A percentile compares a stretch with the other conserved stretches of the same genome.
These are phyloP conservation scores for Harpegnathos saltator DNA, from an alignment of 1,140 invertebrate species.

Conservation along the genomic window DNA sequence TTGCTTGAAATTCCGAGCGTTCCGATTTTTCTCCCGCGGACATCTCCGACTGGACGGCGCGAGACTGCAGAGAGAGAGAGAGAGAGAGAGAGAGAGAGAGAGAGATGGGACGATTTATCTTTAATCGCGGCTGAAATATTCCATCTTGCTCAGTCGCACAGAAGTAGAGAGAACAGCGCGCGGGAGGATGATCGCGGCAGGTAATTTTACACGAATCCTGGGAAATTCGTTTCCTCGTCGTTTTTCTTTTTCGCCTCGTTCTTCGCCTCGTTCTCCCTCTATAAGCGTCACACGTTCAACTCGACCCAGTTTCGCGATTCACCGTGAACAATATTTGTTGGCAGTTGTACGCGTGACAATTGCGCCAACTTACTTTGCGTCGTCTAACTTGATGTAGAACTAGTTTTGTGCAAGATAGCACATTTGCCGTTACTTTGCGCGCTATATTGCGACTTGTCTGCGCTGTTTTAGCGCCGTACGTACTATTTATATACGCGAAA, in stretches of 20 bases:
- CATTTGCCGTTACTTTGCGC: constrained; percentile 46
- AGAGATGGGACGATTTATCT: background rate
- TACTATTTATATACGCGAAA: constrained; percentile 27
- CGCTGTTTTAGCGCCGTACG: constrained; percentile 16
- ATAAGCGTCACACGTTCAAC: background rate
- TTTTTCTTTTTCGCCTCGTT: background rate
- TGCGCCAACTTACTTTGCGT: constrained; percentile 36
- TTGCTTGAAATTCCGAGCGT: background rate
- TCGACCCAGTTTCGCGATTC: constrained; percentile 24
- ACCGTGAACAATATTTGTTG: constrained; percentile 49
- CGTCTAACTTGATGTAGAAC: constrained; percentile 45
- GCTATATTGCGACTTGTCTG: constrained; percentile 28
- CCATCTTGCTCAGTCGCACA: background rate
- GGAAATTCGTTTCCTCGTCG: background rate
- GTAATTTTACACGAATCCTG: background rate
- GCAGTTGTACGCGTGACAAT: constrained; percentile 36
- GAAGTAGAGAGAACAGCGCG: too few species aligned
- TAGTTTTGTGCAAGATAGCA: constrained; percentile 26
- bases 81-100: background rate
- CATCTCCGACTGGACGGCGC: too few species aligned
- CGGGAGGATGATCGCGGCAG: background rate
- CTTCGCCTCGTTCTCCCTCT: background rate
- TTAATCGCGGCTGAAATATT: constrained; percentile 24
- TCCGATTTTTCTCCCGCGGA: background rate
- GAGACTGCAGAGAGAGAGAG: too few species aligned